A percentile compares a stretch with the other conserved stretches of the same genome.
phyloP scores from a whole-genome alignment of 2,113 vertebrate species.

The Platanista minor region DNA sequence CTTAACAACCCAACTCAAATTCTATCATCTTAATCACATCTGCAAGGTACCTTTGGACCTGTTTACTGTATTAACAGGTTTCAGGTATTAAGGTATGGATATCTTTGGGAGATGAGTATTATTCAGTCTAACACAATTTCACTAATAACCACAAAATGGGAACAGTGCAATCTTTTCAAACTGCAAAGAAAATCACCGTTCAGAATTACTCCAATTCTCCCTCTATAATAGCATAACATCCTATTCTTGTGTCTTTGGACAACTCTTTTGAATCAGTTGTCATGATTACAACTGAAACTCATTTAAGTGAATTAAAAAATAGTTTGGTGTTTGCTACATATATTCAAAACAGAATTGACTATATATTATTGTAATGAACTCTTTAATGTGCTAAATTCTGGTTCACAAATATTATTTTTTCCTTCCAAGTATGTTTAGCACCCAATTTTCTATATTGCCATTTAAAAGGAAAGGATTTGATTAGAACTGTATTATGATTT shows the following conservation, averaged over 20 bases:
- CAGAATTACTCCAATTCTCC: background rate
- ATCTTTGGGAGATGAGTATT: background rate
- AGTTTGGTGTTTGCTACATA: slow-evolving; percentile 17
- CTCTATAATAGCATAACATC: background rate
- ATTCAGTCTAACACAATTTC: background rate
- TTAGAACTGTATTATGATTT: background rate
- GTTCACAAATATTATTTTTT: slow-evolving; percentile 28
- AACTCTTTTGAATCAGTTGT: background rate
- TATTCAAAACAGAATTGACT: background rate
- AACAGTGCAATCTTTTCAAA: background rate
- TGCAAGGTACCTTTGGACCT: background rate
- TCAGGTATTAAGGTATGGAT: background rate
- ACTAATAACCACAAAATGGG: background rate
- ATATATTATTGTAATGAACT: background rate
- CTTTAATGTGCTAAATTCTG: background rate
- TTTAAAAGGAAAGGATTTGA: background rate
- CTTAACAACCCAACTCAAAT: background rate
- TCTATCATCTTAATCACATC: background rate
- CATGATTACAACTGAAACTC: background rate
- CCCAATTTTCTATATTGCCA: background rate
- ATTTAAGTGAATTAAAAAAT: slow-evolving; percentile 22
- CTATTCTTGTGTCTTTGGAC: background rate
- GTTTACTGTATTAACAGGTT: background rate
- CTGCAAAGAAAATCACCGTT: background rate
- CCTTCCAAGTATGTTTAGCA: background rate